Conservation (phyloP, 1,140 invertebrate species). For the Triops cancriformis region DNA sequence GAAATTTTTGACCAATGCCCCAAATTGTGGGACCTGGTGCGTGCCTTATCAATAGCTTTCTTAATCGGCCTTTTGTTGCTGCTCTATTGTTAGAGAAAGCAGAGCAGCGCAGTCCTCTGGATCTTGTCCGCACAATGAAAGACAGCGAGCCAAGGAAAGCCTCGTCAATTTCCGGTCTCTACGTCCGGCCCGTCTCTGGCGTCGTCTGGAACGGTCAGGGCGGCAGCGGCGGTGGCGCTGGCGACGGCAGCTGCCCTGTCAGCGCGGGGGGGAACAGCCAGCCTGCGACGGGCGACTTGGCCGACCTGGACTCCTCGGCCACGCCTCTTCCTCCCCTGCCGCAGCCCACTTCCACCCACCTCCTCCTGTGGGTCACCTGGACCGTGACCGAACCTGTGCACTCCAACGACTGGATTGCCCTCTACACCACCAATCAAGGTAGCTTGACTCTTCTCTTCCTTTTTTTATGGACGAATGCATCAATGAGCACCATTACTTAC, state of each 20-base stretch:
- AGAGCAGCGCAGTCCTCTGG: too few relatives aligned
- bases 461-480: too few relatives aligned
- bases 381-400: neutral
- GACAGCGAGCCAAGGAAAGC: neutral
- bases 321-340: neutral
- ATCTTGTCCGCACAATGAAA: neutral
- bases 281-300: neutral
- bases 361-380: neutral
- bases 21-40: too few relatives aligned
- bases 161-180: neutral
- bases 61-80: too few relatives aligned
- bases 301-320: neutral
- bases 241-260: neutral
- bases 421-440: neutral
- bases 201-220: neutral
- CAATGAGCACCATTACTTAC: too few relatives aligned
- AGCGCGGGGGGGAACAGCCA: neutral
- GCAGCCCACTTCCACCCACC: neutral
- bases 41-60: too few relatives aligned
- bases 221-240: neutral
- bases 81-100: too few relatives aligned
- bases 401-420: neutral
- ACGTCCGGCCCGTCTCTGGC: neutral
- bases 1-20: too few relatives aligned
- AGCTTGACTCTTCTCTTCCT: neutral